A percentile compares a stretch with the other conserved stretches of the same genome.
phyloP scores from a whole-genome alignment of 2,888 invertebrate species.

The Barypeithes pellucidus region DNA sequence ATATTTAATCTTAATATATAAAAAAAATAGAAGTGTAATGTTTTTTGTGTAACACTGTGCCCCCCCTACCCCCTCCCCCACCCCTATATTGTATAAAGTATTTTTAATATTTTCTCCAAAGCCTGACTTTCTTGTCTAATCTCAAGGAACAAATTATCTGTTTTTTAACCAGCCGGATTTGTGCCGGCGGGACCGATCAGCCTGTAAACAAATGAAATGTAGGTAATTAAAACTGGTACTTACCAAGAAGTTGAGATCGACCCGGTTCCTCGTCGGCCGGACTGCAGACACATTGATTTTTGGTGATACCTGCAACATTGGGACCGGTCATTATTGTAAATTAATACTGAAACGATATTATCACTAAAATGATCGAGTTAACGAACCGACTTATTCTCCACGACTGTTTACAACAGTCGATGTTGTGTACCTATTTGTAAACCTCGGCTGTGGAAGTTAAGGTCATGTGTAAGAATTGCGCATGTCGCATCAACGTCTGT shows the following conservation, averaged over 20 bases:
- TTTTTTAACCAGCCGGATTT: no score
- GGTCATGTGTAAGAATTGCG: conserved; percentile 18
- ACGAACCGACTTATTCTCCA: conserved; percentile 1
- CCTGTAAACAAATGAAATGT: no score
- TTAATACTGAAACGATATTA: not conserved
- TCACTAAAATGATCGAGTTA: conserved; percentile 11
- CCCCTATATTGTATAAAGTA: no score
- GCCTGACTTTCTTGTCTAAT: no score
- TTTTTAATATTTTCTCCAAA: no score
- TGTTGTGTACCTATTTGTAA: conserved; percentile 16
- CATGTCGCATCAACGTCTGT: conserved; percentile 12
- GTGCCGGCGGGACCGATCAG: no score
- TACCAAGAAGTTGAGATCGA: conserved; percentile 48
- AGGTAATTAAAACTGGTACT: conserved; percentile 7
- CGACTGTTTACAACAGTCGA: conserved; percentile 2
- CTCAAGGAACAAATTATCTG: no score
- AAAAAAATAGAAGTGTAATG: no score
- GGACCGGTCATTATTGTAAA: conserved; percentile 59
- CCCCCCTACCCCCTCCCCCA: no score
- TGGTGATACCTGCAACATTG: conserved; percentile 62
- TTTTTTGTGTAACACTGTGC: no score
- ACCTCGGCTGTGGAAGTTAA: conserved; percentile 7
- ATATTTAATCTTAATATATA: no score
- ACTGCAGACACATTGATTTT: conserved; percentile 60
- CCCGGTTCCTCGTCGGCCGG: conserved; percentile 41